Conservation (phyloP, 92 coral and sea anemone species). For the Actinernus sp. region DNA sequence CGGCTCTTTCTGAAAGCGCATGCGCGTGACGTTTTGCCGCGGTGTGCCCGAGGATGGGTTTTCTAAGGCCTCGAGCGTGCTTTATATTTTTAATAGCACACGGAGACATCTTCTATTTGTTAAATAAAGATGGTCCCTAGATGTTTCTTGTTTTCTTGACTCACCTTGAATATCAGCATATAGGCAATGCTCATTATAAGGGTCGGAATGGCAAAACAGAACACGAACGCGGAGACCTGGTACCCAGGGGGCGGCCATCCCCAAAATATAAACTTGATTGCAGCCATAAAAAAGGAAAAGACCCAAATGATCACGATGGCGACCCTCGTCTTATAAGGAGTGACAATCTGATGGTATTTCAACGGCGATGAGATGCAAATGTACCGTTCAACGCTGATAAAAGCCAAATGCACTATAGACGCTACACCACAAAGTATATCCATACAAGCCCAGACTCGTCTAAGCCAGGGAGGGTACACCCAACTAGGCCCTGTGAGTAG, state of each 20-base stretch:
- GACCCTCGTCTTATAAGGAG: constrained; percentile 61
- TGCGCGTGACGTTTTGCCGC: no score
- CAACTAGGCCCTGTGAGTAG: constrained; percentile 79
- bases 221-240: constrained; percentile 72
- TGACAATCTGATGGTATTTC: constrained; percentile 78
- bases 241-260: constrained; percentile 60
- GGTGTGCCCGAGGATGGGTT: no score
- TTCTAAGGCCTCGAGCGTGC: no score
- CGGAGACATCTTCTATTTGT: no score
- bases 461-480: constrained; percentile 58
- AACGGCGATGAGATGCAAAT: constrained; percentile 90
- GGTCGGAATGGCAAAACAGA: constrained; percentile 84
- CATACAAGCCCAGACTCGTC: constrained; percentile 77
- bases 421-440: constrained; percentile 91
- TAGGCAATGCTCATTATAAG: constrained; percentile 82
- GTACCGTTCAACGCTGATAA: constrained; percentile 90
- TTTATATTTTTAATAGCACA: no score
- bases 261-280: constrained; percentile 56
- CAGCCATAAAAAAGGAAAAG: constrained; percentile 64
- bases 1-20: no score
- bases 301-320: constrained; percentile 76
- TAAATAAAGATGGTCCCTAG: no score
- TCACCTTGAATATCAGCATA: constrained; percentile 87
- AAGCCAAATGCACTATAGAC: constrained; percentile 79
- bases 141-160: no score